A percentile compares a stretch with the other conserved stretches of the same genome.
phyloP scores from a whole-genome alignment of 2,888 invertebrate genomes.

The Drosophila longiperda region DNA sequence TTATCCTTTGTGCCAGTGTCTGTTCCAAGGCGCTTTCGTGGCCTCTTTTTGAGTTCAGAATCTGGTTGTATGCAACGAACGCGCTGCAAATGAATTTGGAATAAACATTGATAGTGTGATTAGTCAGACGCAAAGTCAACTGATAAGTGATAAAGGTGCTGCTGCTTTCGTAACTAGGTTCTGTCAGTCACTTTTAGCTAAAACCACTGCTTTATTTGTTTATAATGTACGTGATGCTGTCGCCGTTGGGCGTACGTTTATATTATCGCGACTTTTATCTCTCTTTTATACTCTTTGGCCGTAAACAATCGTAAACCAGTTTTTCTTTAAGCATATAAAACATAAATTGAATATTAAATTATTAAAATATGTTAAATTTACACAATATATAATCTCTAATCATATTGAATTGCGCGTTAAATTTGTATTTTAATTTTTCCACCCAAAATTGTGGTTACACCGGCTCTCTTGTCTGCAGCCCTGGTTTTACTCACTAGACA shows the following conservation, averaged over 20 bases:
- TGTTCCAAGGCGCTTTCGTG: constrained; percentile 66
- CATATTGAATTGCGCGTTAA: constrained; percentile 28
- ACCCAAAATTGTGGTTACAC: constrained; percentile 42
- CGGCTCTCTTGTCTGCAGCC: constrained; percentile 36
- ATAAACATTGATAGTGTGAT: constrained; percentile 14
- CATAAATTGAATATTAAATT: not conserved
- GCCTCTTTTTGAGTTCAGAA: constrained; percentile 78
- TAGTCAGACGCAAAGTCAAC: constrained; percentile 24
- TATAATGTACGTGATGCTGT: constrained; percentile 74
- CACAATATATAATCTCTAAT: not conserved
- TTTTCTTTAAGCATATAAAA: not conserved
- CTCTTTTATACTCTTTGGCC: constrained; percentile 1
- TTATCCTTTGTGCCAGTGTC: constrained; percentile 50
- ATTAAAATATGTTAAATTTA: not conserved
- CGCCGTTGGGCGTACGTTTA: constrained; percentile 54
- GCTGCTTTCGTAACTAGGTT: constrained; percentile 30
- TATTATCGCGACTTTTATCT: constrained; percentile 45
- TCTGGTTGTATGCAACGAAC: constrained; percentile 83
- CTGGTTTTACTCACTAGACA: constrained; percentile 42
- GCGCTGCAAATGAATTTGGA: constrained; percentile 75
- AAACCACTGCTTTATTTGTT: constrained; percentile 78
- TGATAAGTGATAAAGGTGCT: constrained; percentile 38
- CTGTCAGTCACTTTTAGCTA: constrained; percentile 72
- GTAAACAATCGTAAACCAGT: not conserved
- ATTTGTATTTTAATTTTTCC: constrained; percentile 5